Percentiles rank a stretch among this genome's conserved stretches.
Conservation (phyloP, 30 jellyfish, hydroid and myxozoan species). For the Phacellophora camtschatica region DNA sequence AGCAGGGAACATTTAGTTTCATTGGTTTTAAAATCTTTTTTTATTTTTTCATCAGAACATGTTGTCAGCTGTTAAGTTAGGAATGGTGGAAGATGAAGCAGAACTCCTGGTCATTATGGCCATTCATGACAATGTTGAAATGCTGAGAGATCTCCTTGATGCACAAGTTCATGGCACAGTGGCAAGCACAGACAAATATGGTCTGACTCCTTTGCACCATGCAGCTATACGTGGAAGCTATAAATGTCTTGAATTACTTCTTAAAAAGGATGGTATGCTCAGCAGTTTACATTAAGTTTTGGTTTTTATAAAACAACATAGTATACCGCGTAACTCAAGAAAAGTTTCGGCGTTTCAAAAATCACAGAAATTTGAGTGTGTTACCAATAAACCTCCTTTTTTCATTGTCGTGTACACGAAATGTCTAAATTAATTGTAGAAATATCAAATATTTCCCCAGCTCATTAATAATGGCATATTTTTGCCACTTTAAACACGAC, state of each 20-base stretch:
- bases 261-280: conserved; percentile 74
- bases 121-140: conserved; percentile 51
- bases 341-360: too few species aligned
- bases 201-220: conserved; percentile 85
- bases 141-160: conserved; percentile 47
- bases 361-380: too few species aligned
- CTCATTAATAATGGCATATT: too few species aligned
- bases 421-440: too few species aligned
- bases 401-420: too few species aligned
- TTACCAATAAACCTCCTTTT: too few species aligned
- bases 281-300: not conserved
- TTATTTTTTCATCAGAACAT: conserved; percentile 15
- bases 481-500: too few species aligned
- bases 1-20: too few species aligned
- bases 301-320: not conserved
- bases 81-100: conserved; percentile 79
- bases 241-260: conserved; percentile 68
- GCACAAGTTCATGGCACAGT: conserved; percentile 86
- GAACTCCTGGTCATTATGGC: conserved; percentile 80
- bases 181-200: conserved; percentile 47
- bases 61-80: conserved; percentile 42
- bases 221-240: conserved; percentile 85
- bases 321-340: too few species aligned
- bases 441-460: too few species aligned
- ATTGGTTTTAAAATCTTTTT: too few species aligned